A percentile compares a stretch with the other conserved stretches of the same genome.
Conservation (phyloP, 2,113 vertebrate species). For the Cebus imitator region DNA sequence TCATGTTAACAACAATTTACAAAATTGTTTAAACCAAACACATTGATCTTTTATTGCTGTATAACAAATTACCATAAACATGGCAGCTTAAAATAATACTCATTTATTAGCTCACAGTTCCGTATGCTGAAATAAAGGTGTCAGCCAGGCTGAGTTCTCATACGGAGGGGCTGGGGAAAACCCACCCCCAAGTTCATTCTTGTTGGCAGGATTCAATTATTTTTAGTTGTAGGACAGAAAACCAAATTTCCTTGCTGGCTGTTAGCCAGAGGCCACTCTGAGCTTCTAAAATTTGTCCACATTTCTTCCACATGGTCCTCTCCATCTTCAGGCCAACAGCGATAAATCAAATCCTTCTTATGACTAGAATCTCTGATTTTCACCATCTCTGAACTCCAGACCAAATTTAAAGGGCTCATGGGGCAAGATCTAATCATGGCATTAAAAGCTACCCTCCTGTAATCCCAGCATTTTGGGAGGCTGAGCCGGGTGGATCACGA, state of each 20-base stretch:
- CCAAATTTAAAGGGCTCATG: background rate
- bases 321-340: background rate
- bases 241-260: background rate
- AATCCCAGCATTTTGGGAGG: too few species aligned
- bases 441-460: background rate
- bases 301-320: background rate
- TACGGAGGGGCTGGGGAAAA: background rate
- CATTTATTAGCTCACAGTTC: background rate
- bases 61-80: constrained; percentile 1
- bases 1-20: background rate
- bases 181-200: background rate
- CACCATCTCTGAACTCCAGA: background rate
- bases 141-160: background rate
- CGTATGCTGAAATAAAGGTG: background rate
- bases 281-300: background rate
- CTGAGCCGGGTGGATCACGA: too few species aligned
- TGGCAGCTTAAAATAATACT: background rate
- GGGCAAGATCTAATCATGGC: background rate
- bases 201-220: background rate
- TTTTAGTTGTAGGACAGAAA: background rate
- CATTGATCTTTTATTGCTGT: background rate
- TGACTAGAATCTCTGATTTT: background rate
- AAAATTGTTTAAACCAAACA: background rate
- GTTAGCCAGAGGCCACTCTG: background rate
- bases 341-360: background rate